These are phyloP conservation scores for Nemotelus pantherinus DNA, from an alignment of 2,888 invertebrate genomes.

Conservation along the genomic window DNA sequence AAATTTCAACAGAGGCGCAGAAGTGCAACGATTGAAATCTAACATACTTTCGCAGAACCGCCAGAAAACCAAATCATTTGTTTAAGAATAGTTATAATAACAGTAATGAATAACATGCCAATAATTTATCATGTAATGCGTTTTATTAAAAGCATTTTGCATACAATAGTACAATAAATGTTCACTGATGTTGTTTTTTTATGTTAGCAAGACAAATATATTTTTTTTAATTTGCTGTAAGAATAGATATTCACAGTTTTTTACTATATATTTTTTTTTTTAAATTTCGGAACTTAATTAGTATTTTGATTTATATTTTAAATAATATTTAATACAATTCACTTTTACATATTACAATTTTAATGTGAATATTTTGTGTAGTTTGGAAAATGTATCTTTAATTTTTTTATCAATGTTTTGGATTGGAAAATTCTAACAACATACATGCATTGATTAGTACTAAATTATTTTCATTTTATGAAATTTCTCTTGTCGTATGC, in stretches of 20 bases:
- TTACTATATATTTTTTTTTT: conserved; percentile 30
- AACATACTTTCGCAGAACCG: too few species aligned
- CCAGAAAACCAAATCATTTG: too few species aligned
- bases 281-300: conserved; percentile 37
- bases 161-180: conserved; percentile 47
- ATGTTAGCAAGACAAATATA: conserved; percentile 50
- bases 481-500: too few species aligned
- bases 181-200: conserved; percentile 40
- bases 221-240: conserved; percentile 43
- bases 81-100: too few species aligned
- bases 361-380: conserved; percentile 12
- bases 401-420: not conserved
- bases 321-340: conserved; percentile 39
- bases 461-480: too few species aligned
- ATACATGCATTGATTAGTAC: too few species aligned
- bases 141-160: conserved; percentile 51
- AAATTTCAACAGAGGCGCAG: too few species aligned
- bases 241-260: conserved; percentile 48
- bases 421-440: too few species aligned
- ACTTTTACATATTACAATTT: conserved; percentile 18
- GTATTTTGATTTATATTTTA: conserved; percentile 46
- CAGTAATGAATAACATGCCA: not conserved
- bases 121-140: conserved; percentile 45
- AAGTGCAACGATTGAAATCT: too few species aligned
- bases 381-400: not conserved